Conservation (phyloP, 1,140 invertebrate species). For the Ganaspis sp. region DNA sequence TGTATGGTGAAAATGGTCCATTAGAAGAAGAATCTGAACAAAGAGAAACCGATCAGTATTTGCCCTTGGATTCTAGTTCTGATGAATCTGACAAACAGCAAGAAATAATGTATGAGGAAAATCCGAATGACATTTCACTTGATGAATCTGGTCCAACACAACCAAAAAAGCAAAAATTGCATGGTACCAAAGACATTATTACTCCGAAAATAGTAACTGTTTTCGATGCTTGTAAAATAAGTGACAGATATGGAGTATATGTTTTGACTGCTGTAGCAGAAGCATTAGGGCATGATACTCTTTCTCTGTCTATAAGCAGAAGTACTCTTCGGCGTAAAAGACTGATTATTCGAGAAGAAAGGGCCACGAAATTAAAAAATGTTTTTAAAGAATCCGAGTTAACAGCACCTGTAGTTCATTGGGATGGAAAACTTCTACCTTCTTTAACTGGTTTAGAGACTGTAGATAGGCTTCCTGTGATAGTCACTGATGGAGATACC, state of each 20-base stretch:
- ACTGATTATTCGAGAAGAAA: conserved; percentile 43
- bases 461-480: conserved; percentile 45
- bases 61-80: neutral
- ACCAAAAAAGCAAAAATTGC: neutral
- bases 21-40: too few relatives aligned
- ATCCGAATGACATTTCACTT: too few relatives aligned
- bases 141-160: too few relatives aligned
- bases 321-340: conserved; percentile 43
- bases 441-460: conserved; percentile 39
- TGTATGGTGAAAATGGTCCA: too few relatives aligned
- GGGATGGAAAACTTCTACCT: conserved; percentile 50
- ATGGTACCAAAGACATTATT: conserved; percentile 40
- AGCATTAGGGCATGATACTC: conserved; percentile 40
- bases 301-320: conserved; percentile 44
- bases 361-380: conserved; percentile 47
- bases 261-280: conserved; percentile 41
- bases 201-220: conserved; percentile 45
- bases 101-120: too few relatives aligned
- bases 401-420: conserved; percentile 42
- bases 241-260: conserved; percentile 42
- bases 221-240: conserved; percentile 45
- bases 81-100: too few relatives aligned
- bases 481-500: conserved; percentile 41
- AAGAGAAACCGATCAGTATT: too few relatives aligned
- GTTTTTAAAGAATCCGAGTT: conserved; percentile 44